These are phyloP conservation scores for Vollenhovia emeryi DNA, from an alignment of 1,140 invertebrate genomes.

Conservation along the genomic window DNA sequence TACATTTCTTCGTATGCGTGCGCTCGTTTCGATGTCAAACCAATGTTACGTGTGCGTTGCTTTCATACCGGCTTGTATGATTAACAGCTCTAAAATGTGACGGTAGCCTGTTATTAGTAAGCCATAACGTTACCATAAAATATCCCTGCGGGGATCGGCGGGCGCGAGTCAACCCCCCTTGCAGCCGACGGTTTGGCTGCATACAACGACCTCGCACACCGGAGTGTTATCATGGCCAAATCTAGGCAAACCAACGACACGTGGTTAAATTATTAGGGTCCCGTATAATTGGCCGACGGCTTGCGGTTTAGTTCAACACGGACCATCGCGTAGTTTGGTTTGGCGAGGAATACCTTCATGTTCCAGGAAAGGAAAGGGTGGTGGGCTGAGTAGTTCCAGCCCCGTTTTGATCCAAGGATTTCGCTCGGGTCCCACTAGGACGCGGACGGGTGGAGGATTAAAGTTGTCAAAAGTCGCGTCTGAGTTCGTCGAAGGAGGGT, in stretches of 20 bases:
- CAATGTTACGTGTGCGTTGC: constrained; percentile 55
- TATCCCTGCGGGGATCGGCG: constrained; percentile 63
- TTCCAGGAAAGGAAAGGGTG: constrained; percentile 5
- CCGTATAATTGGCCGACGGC: constrained; percentile 80
- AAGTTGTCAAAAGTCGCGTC: constrained; percentile 56
- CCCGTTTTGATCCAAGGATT: constrained; percentile 43
- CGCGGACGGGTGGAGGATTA: constrained; percentile 16
- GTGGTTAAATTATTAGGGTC: constrained; percentile 80
- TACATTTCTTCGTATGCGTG: constrained; percentile 28
- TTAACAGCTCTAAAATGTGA: constrained; percentile 74
- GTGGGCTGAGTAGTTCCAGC: not conserved
- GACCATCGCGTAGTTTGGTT: constrained; percentile 40
- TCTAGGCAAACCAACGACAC: constrained; percentile 73
- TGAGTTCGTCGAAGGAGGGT: constrained; percentile 42
- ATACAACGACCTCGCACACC: constrained; percentile 47
- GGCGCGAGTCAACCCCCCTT: constrained; percentile 23
- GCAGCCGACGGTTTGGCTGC: constrained; percentile 18
- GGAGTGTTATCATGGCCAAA: constrained; percentile 75
- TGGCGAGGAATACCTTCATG: constrained; percentile 54
- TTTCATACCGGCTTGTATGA: constrained; percentile 56
- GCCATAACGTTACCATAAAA: constrained; percentile 79
- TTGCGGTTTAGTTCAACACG: constrained; percentile 70
- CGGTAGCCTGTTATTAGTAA: constrained; percentile 78
- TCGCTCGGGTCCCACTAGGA: constrained; percentile 1
- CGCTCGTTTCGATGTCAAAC: constrained; percentile 28